These are phyloP conservation scores for Amazona guildingii DNA, from an alignment of 2,113 vertebrate species.

Conservation along the genomic window DNA sequence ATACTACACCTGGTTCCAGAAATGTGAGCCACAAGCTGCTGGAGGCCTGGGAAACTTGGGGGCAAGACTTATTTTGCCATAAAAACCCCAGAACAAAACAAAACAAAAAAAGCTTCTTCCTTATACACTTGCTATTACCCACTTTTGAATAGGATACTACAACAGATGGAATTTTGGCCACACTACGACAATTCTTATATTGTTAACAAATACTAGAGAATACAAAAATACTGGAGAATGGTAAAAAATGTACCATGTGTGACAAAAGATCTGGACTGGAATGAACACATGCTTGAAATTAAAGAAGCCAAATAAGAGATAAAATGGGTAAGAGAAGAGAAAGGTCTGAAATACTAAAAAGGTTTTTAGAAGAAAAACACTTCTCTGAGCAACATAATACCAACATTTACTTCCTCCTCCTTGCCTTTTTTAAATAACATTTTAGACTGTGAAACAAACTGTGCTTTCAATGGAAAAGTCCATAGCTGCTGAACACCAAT, in stretches of 20 bases:
- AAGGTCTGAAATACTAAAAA: neutral
- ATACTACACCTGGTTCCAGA: neutral
- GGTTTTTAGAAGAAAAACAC: neutral
- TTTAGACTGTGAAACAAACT: neutral
- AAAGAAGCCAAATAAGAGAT: neutral
- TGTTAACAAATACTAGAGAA: neutral
- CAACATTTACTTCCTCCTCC: neutral
- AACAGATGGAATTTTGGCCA: neutral
- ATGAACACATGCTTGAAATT: neutral
- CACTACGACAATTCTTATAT: neutral
- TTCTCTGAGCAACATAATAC: neutral
- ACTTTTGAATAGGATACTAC: neutral
- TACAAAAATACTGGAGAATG: neutral
- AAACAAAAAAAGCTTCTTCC: neutral
- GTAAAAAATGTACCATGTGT: neutral
- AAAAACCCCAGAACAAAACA: neutral
- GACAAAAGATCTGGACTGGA: neutral
- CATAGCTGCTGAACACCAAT: neutral
- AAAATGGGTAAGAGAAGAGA: neutral
- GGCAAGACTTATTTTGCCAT: neutral
- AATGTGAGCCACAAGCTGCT: neutral
- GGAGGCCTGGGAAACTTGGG: neutral
- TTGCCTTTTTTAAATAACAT: neutral
- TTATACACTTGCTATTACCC: neutral
- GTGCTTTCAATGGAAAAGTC: neutral